Conservation (phyloP, 2,797 vertebrate genomes). For the Huso huso region DNA sequence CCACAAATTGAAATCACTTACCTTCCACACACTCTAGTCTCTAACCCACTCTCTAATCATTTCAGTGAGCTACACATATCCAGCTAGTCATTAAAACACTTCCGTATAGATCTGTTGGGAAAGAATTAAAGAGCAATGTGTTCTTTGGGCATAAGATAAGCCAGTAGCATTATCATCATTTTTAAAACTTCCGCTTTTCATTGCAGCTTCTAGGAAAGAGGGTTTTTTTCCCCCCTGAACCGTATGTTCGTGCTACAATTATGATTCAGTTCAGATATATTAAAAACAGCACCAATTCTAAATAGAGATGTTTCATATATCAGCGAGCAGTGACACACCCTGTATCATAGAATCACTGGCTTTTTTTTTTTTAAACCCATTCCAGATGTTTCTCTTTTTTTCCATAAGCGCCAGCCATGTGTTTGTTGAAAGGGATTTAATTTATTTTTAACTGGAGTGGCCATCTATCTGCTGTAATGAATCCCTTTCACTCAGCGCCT, state of each 20-base stretch:
- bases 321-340: conserved; percentile 13
- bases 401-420: conserved; percentile 9
- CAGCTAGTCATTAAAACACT: too few relatives aligned
- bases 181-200: too few relatives aligned
- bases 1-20: too few relatives aligned
- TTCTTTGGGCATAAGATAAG: not conserved
- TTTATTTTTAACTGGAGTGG: conserved; percentile 14
- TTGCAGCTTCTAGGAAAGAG: conserved; percentile 41
- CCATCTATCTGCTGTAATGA: conserved; percentile 7
- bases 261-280: conserved; percentile 33
- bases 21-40: too few relatives aligned
- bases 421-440: conserved; percentile 13
- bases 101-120: too few relatives aligned
- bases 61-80: too few relatives aligned
- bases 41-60: too few relatives aligned
- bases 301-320: conserved; percentile 19
- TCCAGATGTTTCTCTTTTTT: conserved; percentile 21
- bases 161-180: conserved; percentile 17
- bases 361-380: conserved; percentile 6
- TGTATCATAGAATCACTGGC: conserved; percentile 14
- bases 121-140: too few relatives aligned
- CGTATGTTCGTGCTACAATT: conserved; percentile 37
- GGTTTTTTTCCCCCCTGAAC: conserved; percentile 44
- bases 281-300: conserved; percentile 38
- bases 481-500: not conserved